Base-by-base conservation (phyloP, 2,888 invertebrate genomes). In the Adineta ricciae region DNA sequence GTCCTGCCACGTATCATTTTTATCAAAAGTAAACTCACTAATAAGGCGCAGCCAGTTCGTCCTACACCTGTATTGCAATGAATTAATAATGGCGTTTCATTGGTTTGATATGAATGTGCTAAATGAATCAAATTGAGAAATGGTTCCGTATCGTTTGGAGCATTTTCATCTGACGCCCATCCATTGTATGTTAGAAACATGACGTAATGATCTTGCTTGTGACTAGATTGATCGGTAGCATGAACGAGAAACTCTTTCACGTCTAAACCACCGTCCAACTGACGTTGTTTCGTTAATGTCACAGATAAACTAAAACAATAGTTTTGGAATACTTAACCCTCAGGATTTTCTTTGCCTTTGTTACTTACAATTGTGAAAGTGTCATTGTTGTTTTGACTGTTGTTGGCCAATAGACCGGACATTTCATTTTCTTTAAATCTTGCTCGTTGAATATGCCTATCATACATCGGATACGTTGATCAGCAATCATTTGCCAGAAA, bases 11-110 rank as follows among this genome's bases (percentile, higher is more conserved):
- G 78, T 41, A 85, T 85, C 11, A 86, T 83, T 21, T 86, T 82
- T 38, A 83, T 41, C 21, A 86, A 21, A 46, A 83, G 85, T 32
- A 89, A 96, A 90, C 99, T 98, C 87, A 99, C 96, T 84, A 97
- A 97, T 89, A 99, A 98, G 90, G 98, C 97, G 0, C 98, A 98
- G 84, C 99, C 98, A 1, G 98, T 98, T 88, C 98, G 93, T 41
- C 98, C 99, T 89, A 99, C 99, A 87, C 99, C 99, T 85, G 97
- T 97, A 83, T 84, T 84, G 41, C 78, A 78, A 78, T 78, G 78
- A 41, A 78, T 78, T n/a, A 78, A 41, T 78, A 78, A 41, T 78
- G 78, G 78, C 41, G 78, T n/a, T 36, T 78, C 78, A 41, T 2
- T 78, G 24, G n/a, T 41, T 41, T 78, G 78, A 78, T 78, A 78